phyloP scores from a whole-genome alignment of 2,113 vertebrate genomes.

The Gallinago jamesoni region DNA sequence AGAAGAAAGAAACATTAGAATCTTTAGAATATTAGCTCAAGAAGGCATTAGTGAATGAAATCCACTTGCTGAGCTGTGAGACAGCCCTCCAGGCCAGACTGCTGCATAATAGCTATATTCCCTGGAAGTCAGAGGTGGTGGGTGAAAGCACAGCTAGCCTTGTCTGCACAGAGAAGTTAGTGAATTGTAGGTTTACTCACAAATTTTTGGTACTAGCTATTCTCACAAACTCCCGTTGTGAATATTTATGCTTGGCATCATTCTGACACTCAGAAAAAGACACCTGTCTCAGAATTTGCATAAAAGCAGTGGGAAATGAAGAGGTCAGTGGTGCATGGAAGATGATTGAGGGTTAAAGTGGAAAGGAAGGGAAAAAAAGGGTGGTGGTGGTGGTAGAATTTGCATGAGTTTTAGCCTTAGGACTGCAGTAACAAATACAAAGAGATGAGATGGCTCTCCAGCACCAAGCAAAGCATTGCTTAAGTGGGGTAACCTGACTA shows the following conservation, averaged over 20 bases:
- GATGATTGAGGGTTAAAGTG: neutral
- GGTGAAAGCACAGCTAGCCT: neutral
- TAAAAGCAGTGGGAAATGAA: neutral
- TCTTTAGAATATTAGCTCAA: neutral
- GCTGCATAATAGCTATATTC: neutral
- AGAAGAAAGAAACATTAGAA: neutral
- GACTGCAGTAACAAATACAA: neutral
- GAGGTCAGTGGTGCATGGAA: neutral
- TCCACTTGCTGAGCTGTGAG: rapidly evolving
- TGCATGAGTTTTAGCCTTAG: neutral
- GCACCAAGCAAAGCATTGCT: neutral
- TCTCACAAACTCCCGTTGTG: neutral
- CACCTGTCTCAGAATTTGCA: neutral
- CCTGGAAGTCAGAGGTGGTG: neutral
- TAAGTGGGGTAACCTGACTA: neutral
- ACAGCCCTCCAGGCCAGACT: neutral
- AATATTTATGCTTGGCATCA: neutral
- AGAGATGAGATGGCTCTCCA: neutral
- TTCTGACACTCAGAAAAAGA: neutral
- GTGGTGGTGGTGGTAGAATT: neutral
- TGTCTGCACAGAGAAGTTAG: neutral
- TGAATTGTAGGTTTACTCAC: neutral
- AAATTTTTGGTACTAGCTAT: neutral
- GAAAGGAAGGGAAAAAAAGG: neutral
- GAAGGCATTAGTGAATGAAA: neutral